phyloP scores from a whole-genome alignment of 2,797 vertebrate species.

The Sebastes steindachneri region DNA sequence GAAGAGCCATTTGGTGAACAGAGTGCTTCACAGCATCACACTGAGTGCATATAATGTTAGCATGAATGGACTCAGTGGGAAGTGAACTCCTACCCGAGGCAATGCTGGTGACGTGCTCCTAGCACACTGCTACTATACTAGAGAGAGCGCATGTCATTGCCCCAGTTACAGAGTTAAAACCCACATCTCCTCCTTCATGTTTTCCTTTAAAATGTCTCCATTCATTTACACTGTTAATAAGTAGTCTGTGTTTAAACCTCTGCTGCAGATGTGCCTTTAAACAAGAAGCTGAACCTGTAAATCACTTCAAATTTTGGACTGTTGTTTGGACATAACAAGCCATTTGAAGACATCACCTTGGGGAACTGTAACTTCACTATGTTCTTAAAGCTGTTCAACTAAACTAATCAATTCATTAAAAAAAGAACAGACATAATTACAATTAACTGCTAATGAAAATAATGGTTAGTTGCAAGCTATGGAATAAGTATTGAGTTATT shows the following conservation, averaged over 20 bases:
- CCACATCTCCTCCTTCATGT: not conserved
- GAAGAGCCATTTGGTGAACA: not conserved
- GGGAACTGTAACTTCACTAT: not conserved
- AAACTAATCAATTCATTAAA: not conserved
- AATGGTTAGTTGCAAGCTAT: not conserved
- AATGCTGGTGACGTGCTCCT: not conserved
- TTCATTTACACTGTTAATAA: not conserved
- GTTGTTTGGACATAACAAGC: not conserved
- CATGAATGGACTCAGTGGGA: conserved; percentile 7
- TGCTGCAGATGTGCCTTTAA: not conserved
- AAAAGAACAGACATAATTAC: not conserved
- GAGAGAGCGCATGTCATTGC: conserved; percentile 1
- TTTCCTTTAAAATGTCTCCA: not conserved
- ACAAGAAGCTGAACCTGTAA: not conserved
- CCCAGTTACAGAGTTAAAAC: conserved; percentile 8
- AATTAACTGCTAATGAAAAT: not conserved
- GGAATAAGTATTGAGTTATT: not conserved
- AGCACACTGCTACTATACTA: not conserved
- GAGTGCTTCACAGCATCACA: not conserved
- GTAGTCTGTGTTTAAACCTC: not conserved
- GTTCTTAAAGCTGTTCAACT: not conserved
- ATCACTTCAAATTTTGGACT: not conserved
- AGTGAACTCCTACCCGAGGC: conserved; percentile 16
- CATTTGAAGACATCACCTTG: too few relatives aligned
- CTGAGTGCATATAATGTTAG: not conserved